Evolutionary conservation across 2,797 vertebrate genomes (phyloP).

Genomic region (Acropternis orthonyx): DNA sequence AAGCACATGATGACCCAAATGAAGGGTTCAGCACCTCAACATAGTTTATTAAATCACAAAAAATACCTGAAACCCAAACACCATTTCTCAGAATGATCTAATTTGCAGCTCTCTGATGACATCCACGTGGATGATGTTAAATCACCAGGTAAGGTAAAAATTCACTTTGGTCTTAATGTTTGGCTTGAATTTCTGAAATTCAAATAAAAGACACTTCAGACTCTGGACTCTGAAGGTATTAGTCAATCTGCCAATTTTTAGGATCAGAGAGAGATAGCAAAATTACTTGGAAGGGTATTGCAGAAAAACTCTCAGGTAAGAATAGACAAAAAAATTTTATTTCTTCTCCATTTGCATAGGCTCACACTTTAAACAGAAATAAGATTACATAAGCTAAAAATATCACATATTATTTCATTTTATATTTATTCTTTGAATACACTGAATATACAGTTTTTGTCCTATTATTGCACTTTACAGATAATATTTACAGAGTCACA

Average conservation of each 20-base stretch:
- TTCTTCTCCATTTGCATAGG: neutral
- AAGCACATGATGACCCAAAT: neutral
- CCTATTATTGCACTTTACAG: neutral
- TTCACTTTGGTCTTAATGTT: neutral
- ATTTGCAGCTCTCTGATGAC: neutral
- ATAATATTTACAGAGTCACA: neutral
- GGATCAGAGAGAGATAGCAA: neutral
- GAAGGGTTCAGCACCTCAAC: neutral
- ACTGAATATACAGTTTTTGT: neutral
- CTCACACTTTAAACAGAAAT: neutral
- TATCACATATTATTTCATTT: neutral
- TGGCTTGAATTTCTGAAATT: constrained; percentile 1
- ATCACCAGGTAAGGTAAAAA: neutral
- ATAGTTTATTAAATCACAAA: neutral
- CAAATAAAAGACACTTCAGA: neutral
- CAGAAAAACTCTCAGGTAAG: neutral
- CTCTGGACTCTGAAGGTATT: neutral
- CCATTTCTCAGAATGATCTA: neutral
- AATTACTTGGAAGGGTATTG: neutral
- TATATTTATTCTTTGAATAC: neutral
- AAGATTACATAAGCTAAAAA: neutral
- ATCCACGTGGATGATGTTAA: neutral
- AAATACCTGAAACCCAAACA: neutral
- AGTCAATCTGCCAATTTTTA: neutral
- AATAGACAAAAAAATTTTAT: neutral